Base-by-base conservation (phyloP, 2,888 invertebrate genomes). In the Polymixis lichenea region DNA sequence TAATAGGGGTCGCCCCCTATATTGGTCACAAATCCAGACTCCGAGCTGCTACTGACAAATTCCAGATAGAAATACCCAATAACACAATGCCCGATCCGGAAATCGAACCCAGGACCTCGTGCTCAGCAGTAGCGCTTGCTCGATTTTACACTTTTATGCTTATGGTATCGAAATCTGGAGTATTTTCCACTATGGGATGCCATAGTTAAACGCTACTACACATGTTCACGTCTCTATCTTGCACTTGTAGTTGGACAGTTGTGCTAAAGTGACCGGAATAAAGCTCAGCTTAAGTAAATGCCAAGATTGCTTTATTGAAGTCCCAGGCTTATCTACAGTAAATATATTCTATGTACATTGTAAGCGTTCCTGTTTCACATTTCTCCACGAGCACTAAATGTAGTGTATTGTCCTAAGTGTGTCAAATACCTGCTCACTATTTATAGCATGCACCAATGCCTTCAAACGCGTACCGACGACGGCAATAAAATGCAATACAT, bases 401-500 rank as follows among this genome's bases (percentile, higher is more conserved):
- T 11, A 22, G 8, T 15, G 28, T 22, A 2, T 28, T 17, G 17
- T 61, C 3, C 17, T 60, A 71, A 53, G 51, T 49, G 58, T 67
- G 49, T 73, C 81, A 68, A 55, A 65, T 65, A 74, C 25, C 56
- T 53, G 28, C 55, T 82, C 66, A 55, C 56, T 58, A 75, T 82
- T 75, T 82, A 67, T 75, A 67, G 55, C 77, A 56, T 55, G 69
- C 55, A 56, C 58, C 58, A 71, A 51, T 67, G 69, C 62, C 65
- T 67, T 58, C 46, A n/a, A 69, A 75, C 75, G 60, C 75, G 46
- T n/a, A 28, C 65, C 22, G 17, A 62, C 22, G 17, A 62, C 32
- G 22, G 82, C 28, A 75, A 85, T 81, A 85, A 69, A 81, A 85
- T 85, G 64, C 85, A 85, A 61, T 51, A 65, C n/a, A 60, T 61